Evolutionary conservation across 2,888 invertebrate species (phyloP).

Genomic region (Apocheima hispidaria): DNA sequence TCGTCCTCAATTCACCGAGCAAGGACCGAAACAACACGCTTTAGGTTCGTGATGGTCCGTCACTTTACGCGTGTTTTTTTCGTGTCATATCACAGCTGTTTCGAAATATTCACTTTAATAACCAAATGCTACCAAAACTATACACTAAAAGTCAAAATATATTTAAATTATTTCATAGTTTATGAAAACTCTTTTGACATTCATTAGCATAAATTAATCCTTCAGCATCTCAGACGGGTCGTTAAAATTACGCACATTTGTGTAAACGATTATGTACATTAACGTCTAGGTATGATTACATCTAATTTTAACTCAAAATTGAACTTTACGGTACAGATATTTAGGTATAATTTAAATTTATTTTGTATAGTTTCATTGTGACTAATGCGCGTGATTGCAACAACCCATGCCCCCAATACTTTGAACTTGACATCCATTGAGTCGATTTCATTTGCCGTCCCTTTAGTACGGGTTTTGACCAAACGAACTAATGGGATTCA

Average conservation of each 20-base stretch:
- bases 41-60: slow-evolving; percentile 30
- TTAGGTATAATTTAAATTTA: slow-evolving; percentile 11
- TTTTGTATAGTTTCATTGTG: slow-evolving; percentile 49
- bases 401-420: slow-evolving; percentile 65
- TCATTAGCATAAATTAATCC: neutral
- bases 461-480: slow-evolving; percentile 36
- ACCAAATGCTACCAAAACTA: neutral
- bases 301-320: slow-evolving; percentile 12
- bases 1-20: slow-evolving; percentile 42
- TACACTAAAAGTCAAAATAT: neutral
- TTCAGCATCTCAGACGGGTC: slow-evolving; percentile 15
- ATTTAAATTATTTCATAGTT: neutral
- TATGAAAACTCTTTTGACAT: neutral
- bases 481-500: slow-evolving; percentile 10
- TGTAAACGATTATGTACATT: slow-evolving; percentile 7
- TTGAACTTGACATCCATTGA: slow-evolving; percentile 73
- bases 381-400: slow-evolving; percentile 64
- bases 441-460: slow-evolving; percentile 48
- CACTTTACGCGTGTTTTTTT: slow-evolving; percentile 1
- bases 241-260: slow-evolving; percentile 25
- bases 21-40: slow-evolving; percentile 41
- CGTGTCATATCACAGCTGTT: slow-evolving; percentile 1
- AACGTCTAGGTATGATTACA: slow-evolving; percentile 1
- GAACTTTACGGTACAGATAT: slow-evolving; percentile 2
- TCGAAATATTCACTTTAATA: neutral